Evolutionary conservation across 2,888 invertebrate genomes (phyloP).

Genomic region (Lepidochitona cinerea): DNA sequence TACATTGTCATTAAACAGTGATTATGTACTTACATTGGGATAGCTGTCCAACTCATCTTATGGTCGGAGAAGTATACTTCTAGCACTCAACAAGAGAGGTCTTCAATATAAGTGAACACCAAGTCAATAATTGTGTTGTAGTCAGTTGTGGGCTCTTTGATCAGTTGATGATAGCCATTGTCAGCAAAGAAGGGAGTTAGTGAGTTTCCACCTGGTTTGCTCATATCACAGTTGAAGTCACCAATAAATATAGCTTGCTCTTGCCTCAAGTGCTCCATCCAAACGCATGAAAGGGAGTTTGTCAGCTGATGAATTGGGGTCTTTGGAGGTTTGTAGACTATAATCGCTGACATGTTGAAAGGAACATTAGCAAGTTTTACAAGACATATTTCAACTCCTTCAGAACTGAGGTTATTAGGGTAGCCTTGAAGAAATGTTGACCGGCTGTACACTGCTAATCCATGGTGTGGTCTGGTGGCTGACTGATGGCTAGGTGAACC

Average conservation of each 20-base stretch:
- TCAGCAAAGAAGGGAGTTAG: background rate
- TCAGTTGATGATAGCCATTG: constrained; percentile 10
- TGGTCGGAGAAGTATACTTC: constrained; percentile 16
- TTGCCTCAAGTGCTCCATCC: background rate
- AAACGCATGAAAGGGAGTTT: background rate
- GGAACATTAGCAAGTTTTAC: background rate
- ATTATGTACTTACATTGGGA: background rate
- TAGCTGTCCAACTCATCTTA: constrained; percentile 14
- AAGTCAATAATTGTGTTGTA: constrained; percentile 20
- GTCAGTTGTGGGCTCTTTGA: constrained; percentile 19
- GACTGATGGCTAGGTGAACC: too few relatives aligned
- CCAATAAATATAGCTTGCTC: constrained; percentile 5
- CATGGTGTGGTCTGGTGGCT: constrained; percentile 20
- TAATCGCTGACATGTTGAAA: background rate
- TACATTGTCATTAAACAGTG: too few relatives aligned
- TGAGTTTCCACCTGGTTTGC: background rate
- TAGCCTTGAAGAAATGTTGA: background rate
- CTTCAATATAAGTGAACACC: constrained; percentile 14
- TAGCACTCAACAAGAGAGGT: constrained; percentile 13
- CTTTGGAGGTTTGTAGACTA: constrained; percentile 2
- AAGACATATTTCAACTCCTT: background rate
- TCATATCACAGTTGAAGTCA: constrained; percentile 22
- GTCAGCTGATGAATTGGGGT: background rate
- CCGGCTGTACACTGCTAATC: constrained; percentile 14
- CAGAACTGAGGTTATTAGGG: background rate